Percentiles rank a stretch among this genome's conserved stretches.
Conservation (phyloP, 2,797 vertebrate species). For the Antrozous pallidus region DNA sequence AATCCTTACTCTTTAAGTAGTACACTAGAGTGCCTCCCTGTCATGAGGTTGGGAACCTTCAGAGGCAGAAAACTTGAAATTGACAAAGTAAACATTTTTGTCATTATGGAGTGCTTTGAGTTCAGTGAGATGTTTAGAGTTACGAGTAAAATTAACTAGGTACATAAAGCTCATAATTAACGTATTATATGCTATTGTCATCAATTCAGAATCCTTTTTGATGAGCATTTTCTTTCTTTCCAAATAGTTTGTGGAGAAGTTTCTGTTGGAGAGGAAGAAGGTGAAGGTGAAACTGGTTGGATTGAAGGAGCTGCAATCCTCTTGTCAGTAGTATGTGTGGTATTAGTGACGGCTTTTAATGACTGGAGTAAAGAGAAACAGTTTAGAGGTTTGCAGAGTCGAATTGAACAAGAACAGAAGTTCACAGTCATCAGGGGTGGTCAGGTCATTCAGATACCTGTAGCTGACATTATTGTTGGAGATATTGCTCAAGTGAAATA, state of each 20-base stretch:
- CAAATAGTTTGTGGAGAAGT: constrained; percentile 92
- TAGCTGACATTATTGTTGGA: constrained; percentile 96
- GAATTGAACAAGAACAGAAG: constrained; percentile 99
- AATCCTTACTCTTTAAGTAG: not conserved
- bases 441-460: constrained; percentile 97
- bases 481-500: constrained; percentile 99
- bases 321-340: constrained; percentile 95
- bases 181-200: not conserved
- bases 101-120: not conserved
- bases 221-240: constrained; percentile 65
- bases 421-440: constrained; percentile 95
- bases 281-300: constrained; percentile 95
- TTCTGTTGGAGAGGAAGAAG: constrained; percentile 91
- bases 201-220: not conserved
- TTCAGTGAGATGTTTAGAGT: not conserved
- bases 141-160: not conserved
- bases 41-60: not conserved
- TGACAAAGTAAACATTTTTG: not conserved
- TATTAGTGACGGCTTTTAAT: constrained; percentile 98
- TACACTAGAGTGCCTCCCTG: not conserved
- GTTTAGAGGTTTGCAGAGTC: constrained; percentile 95
- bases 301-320: constrained; percentile 98
- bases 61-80: not conserved
- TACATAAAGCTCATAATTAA: not conserved
- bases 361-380: constrained; percentile 99